Percentiles rank a stretch among this genome's conserved stretches.
These are phyloP conservation scores for Sphaerophoria taeniata DNA, from an alignment of 2,888 invertebrate genomes.

Conservation along the genomic window DNA sequence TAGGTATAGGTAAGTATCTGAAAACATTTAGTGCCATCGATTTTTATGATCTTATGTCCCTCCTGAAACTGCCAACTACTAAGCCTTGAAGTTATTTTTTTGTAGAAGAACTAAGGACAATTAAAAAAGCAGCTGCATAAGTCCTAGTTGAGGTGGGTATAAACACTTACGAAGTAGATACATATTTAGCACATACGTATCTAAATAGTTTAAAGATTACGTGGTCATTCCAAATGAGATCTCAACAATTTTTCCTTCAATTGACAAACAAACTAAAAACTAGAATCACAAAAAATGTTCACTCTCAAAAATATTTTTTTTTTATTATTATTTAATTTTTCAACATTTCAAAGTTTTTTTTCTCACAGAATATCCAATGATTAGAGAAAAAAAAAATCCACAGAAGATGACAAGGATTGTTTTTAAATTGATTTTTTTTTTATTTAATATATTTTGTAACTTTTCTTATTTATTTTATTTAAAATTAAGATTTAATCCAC, in stretches of 20 bases:
- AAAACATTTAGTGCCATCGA: not conserved
- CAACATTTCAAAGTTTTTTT: too few relatives aligned
- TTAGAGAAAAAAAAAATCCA: not conserved
- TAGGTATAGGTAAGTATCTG: too few relatives aligned
- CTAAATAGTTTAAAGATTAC: constrained; percentile 12
- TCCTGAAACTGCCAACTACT: not conserved
- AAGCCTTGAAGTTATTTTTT: not conserved
- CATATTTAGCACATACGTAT: not conserved
- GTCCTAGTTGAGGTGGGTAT: not conserved
- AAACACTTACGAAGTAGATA: not conserved
- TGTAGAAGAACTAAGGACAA: constrained; percentile 24
- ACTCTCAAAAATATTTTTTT: too few relatives aligned
- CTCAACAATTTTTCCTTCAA: not conserved
- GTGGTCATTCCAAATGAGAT: constrained; percentile 20
- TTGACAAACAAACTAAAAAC: not conserved
- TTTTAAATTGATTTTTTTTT: too few relatives aligned
- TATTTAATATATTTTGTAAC: too few relatives aligned
- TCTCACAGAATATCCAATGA: constrained; percentile 9
- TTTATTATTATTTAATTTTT: too few relatives aligned
- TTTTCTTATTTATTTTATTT: too few relatives aligned
- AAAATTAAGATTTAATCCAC: too few relatives aligned
- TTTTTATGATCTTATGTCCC: constrained; percentile 14
- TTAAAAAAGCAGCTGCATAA: constrained; percentile 29
- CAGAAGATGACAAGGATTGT: too few relatives aligned
- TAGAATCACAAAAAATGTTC: not conserved